Evolutionary conservation across 2,888 invertebrate species (phyloP).

Genomic region (Epirrhoe alternata): DNA sequence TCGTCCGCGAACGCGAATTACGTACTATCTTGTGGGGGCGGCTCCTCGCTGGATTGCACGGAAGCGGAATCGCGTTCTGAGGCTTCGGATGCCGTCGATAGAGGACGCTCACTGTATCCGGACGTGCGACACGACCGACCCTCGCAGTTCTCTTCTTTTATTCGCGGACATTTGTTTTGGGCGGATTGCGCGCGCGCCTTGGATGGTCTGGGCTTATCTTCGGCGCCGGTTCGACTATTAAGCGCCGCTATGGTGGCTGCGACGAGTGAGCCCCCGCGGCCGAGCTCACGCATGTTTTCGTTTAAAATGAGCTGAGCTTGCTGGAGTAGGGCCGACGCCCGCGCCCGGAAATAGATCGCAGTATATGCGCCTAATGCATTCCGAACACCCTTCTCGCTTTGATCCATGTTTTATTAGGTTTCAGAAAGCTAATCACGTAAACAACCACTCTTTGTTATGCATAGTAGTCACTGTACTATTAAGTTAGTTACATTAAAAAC

Average conservation of each 20-base stretch:
- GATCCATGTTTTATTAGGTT: conserved; percentile 63
- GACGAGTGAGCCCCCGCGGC: conserved; percentile 85
- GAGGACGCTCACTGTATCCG: conserved; percentile 75
- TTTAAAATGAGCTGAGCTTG: conserved; percentile 79
- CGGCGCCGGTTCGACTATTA: conserved; percentile 73
- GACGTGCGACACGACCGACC: conserved; percentile 67
- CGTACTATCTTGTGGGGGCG: conserved; percentile 81
- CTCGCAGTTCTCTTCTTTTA: conserved; percentile 60
- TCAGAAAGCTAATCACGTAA: conserved; percentile 43
- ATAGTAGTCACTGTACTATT: conserved; percentile 29
- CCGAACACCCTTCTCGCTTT: conserved; percentile 72
- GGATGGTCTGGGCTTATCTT: conserved; percentile 66
- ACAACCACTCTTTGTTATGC: conserved; percentile 45
- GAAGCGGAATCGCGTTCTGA: conserved; percentile 81
- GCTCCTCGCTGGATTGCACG: conserved; percentile 82
- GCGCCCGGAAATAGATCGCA: conserved; percentile 82
- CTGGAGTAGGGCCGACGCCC: conserved; percentile 77
- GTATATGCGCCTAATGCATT: conserved; percentile 76
- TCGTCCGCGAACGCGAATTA: conserved; percentile 74
- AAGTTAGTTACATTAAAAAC: conserved; percentile 36
- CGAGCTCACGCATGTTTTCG: conserved; percentile 83
- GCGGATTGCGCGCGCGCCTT: conserved; percentile 64
- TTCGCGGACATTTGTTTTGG: conserved; percentile 55
- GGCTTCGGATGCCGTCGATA: conserved; percentile 79
- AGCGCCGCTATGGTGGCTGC: conserved; percentile 84